Base-by-base conservation (phyloP, 2,113 vertebrate genomes). In the Nycticebus coucang region DNA sequence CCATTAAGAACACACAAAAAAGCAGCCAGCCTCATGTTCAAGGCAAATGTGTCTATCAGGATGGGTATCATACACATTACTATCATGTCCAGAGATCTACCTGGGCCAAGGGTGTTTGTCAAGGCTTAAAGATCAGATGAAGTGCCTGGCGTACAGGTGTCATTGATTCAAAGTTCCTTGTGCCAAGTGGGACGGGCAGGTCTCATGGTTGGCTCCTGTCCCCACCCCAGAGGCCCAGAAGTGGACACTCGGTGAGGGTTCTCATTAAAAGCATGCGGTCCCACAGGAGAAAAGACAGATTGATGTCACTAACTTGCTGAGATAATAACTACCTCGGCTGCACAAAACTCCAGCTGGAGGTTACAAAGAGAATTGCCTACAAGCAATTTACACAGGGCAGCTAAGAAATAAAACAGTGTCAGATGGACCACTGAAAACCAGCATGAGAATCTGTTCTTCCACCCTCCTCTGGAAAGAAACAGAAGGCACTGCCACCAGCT, bases 401-500 rank as follows among this genome's bases (percentile, higher is more conserved):
- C 91, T 96, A 97, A 95, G 91, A 96, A 98, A 97, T 96, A 97
- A 97, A 95, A 86, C 71, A 77, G 92, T 18, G 24, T 98, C 97
- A 98, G 91, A 98, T 85, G 93, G 86, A 95, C 88, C 91, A 97
- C 97, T 64, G 95, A 97, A 97, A 97, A 86, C 66, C 60, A 66
- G 37, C n/a, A 68, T 87, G 95, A 86, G 86, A 94, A 95, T 96
- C 93, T 97, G 95, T 93, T 98, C 86, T 93, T 94, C 62, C 62
- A 24, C 62, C 26, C 6, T 7, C 59, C 96, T 74, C 96, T 96
- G 74, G 93, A 97, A 96, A 95, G 96, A 96, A 98, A 98, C 97
- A 98, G 98, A 98, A 98, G 97, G 95, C 96, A 95, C 30, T 97
- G 97, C 91, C 96, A 97, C 89, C 83, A 96, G 97, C 97, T 97